Conservation (phyloP, 2,113 vertebrate species). For the Periophthalmodon schlosseri region DNA sequence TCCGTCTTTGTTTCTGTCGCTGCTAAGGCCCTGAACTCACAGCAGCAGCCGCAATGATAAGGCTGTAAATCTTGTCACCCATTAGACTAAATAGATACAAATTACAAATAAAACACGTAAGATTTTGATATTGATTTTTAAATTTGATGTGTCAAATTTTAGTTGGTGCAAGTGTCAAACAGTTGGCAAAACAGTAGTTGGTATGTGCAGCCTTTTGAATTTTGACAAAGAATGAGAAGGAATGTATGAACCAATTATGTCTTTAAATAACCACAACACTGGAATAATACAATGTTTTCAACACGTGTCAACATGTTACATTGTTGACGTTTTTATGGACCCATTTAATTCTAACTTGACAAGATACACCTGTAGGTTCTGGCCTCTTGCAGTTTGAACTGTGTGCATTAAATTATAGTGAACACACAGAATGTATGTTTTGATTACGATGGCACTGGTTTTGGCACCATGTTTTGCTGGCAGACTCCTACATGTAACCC, state of each 20-base stretch:
- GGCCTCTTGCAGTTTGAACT: too few relatives aligned
- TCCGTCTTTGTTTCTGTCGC: conserved; percentile 42
- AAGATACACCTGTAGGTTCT: too few relatives aligned
- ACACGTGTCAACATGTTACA: too few relatives aligned
- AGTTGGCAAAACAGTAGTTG: background rate
- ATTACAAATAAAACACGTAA: too few relatives aligned
- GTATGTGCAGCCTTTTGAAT: background rate
- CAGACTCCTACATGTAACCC: conserved; percentile 4
- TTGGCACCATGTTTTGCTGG: background rate
- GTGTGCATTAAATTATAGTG: too few relatives aligned
- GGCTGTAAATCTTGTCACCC: conserved; percentile 50
- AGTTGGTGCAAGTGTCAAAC: background rate
- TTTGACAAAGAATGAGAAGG: background rate
- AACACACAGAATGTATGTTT: background rate
- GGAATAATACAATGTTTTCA: background rate
- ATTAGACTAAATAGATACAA: conserved; percentile 6
- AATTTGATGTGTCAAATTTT: background rate
- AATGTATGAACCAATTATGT: background rate
- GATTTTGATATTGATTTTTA: too few relatives aligned
- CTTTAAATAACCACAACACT: too few relatives aligned
- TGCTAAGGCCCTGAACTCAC: conserved; percentile 16
- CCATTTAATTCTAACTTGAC: background rate
- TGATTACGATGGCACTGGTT: background rate
- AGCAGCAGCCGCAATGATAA: conserved; percentile 22
- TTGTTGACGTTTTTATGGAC: background rate